Evolutionary conservation across 2,113 vertebrate species (phyloP).

Genomic region (Origma solitaria): DNA sequence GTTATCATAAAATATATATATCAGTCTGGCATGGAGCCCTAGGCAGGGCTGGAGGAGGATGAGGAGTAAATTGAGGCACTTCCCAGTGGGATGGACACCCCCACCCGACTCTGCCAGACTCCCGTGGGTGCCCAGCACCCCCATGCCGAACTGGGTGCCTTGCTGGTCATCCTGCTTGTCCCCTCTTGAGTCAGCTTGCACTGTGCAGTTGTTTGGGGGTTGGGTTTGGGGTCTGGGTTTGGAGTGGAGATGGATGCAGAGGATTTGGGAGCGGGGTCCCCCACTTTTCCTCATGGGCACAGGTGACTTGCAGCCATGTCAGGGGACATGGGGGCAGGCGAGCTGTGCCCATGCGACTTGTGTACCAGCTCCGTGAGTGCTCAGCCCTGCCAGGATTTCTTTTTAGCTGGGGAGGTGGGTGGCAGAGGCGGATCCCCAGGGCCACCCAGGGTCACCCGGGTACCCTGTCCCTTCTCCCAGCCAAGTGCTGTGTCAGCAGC

Average conservation of each 20-base stretch:
- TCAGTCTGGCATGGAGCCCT: slow-evolving; percentile 21
- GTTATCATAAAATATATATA: slow-evolving; percentile 60
- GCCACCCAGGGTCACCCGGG: neutral
- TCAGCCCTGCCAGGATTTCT: neutral
- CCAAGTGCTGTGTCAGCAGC: slow-evolving; percentile 59
- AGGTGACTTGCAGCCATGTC: rapidly evolving
- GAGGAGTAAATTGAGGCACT: rapidly evolving
- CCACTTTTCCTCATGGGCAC: rapidly evolving
- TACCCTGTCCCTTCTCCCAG: neutral
- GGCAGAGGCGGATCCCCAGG: neutral
- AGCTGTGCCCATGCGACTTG: neutral
- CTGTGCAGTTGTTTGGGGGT: rapidly evolving
- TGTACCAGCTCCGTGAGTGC: neutral
- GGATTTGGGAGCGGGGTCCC: neutral
- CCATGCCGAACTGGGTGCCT: rapidly evolving
- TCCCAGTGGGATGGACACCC: neutral
- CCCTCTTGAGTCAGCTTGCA: neutral
- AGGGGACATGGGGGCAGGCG: rapidly evolving
- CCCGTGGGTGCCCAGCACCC: neutral
- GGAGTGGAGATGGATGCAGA: rapidly evolving
- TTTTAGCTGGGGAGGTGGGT: neutral
- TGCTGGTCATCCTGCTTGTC: rapidly evolving
- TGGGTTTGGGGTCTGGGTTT: neutral
- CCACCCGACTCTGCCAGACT: rapidly evolving
- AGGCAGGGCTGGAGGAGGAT: neutral